phyloP scores from a whole-genome alignment of 2,797 vertebrate species.

The Hippoglossus hippoglossus region DNA sequence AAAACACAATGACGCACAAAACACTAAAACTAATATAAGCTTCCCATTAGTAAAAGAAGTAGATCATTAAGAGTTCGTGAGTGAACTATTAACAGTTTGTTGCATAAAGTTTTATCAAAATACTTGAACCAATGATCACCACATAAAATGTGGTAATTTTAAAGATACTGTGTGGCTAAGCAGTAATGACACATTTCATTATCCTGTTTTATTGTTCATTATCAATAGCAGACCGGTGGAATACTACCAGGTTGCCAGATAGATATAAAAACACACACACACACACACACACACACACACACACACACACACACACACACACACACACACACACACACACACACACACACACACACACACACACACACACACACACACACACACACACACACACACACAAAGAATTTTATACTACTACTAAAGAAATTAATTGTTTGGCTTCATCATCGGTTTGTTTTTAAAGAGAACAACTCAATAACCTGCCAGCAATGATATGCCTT shows the following conservation, averaged over 20 bases:
- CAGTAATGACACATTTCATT: slow-evolving; percentile 5
- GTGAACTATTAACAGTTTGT: slow-evolving; percentile 44
- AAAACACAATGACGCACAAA: slow-evolving; percentile 21
- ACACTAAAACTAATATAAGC: slow-evolving; percentile 29
- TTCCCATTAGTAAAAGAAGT: slow-evolving; percentile 3
- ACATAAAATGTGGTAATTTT: neutral
- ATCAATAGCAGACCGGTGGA: neutral
- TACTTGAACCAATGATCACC: slow-evolving; percentile 10
- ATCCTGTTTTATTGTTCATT: slow-evolving; percentile 3
- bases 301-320: slow-evolving; percentile 4
- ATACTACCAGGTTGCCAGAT: neutral
- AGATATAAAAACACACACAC: slow-evolving; percentile 1
- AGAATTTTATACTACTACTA: neutral
- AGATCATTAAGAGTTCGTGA: slow-evolving; percentile 22
- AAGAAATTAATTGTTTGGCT: neutral
- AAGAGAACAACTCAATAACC: neutral
- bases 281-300: neutral
- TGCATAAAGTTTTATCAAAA: slow-evolving; percentile 19
- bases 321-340: neutral
- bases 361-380: slow-evolving; percentile 2
- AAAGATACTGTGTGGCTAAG: neutral
- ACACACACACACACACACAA: neutral
- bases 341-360: too few species aligned
- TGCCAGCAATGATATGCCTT: neutral
- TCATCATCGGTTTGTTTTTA: neutral